Evolutionary conservation across 2,113 vertebrate species (phyloP), one percentile per base, ranked within the genome.

Genomic region (Aphelocoma coerulescens): DNA sequence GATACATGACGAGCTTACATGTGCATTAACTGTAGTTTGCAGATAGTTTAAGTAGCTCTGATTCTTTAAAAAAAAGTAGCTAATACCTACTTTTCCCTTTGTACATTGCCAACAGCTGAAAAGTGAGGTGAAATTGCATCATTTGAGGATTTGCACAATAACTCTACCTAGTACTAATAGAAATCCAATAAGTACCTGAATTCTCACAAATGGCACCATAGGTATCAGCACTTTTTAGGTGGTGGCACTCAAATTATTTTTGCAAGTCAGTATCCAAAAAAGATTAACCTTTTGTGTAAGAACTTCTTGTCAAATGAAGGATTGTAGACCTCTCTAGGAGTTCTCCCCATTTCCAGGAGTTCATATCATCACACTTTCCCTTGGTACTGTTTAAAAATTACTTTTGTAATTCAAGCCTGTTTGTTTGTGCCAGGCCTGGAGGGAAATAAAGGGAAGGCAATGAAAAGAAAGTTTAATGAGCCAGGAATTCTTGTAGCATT

Each of bases 1-100:
- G 80, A 97, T 98, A 97, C 97, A 98, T 98, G 98, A 97, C 28
- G 55, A 81, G 52, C 90, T 96, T 97, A 96, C 93, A 96, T 95
- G 97, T 98, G 96, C 96, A 96, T 96, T 98, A 96, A 97, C 95
- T 54, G 89, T 98, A 97, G 97, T 95, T 95, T 96, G 92, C 84
- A 97, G 85, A 59, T 96, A 96, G 94, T 89, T 75, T 96, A 78
- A 97, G 87, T 90, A 96, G 94, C 66, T 95, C 71, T 95, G 75
- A 95, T 98, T 96, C 97, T 97, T 97, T 93, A 90, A 93, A 85
- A 85, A 85, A 62, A 35, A 9, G 41, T 96, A 97, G 91, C 91
- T 91, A 96, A 95, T 98, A 93, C 85, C 62, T 94, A 93, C 96
- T 94, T 96, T 97, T 86, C 92, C 72, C 63, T 85, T 88, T 93